Percentiles rank a stretch among this genome's conserved stretches.
Conservation (phyloP, 2,113 vertebrate species). For the Nibea coibor region DNA sequence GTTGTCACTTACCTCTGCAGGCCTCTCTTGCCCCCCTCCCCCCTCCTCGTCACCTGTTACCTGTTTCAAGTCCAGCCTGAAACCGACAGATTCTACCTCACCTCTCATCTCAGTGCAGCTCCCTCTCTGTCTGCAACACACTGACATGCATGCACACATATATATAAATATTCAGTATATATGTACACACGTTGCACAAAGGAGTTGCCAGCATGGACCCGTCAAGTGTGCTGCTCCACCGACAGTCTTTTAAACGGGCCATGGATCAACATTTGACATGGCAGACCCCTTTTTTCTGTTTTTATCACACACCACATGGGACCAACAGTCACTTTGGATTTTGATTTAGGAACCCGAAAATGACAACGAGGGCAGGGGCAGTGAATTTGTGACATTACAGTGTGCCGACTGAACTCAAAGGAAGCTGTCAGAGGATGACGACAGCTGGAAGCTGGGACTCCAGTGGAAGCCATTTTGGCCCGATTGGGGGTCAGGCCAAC, state of each 20-base stretch:
- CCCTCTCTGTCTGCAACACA: slow-evolving; percentile 45
- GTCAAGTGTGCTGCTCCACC: neutral
- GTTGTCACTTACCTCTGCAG: slow-evolving; percentile 27
- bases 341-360: slow-evolving; percentile 29
- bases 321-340: slow-evolving; percentile 60
- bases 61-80: slow-evolving; percentile 44
- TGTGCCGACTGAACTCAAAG: slow-evolving; percentile 36
- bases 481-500: slow-evolving; percentile 31
- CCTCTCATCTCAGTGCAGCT: slow-evolving; percentile 69
- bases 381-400: slow-evolving; percentile 8
- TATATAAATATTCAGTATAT: neutral
- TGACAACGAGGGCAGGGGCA: neutral
- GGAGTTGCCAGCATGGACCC: slow-evolving; percentile 37
- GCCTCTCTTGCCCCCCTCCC: neutral
- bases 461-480: slow-evolving; percentile 58
- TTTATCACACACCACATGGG: slow-evolving; percentile 28
- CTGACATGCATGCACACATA: slow-evolving; percentile 23
- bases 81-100: slow-evolving; percentile 81
- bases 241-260: slow-evolving; percentile 1
- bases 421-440: slow-evolving; percentile 27
- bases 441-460: slow-evolving; percentile 42
- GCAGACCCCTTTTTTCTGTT: slow-evolving; percentile 12
- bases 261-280: slow-evolving; percentile 31
- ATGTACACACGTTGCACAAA: neutral
- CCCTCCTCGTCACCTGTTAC: neutral